Evolutionary conservation across 2,113 vertebrate genomes (phyloP).

Genomic region (Oncorhynchus mykiss): DNA sequence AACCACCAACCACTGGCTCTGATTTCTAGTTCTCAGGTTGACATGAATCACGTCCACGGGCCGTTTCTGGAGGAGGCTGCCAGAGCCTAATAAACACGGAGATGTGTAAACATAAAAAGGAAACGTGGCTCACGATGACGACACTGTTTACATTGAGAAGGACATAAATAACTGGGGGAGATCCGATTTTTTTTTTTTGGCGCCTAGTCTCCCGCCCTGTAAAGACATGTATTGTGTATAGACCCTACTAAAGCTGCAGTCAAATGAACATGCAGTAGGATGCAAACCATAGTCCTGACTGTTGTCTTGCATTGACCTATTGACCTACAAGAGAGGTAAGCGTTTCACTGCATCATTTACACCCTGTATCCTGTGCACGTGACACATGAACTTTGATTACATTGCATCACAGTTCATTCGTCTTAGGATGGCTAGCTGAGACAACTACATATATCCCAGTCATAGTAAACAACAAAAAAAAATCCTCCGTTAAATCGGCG

Average conservation of each 20-base stretch:
- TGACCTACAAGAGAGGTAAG: too few relatives aligned
- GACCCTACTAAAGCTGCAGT: too few relatives aligned
- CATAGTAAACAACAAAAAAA: too few relatives aligned
- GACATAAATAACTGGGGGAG: background rate
- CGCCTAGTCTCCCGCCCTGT: background rate
- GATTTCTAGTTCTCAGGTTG: background rate
- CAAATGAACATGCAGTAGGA: too few relatives aligned
- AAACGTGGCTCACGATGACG: background rate
- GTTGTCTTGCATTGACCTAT: background rate
- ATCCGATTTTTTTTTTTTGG: background rate
- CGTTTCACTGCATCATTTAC: too few relatives aligned
- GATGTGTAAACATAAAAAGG: constrained; percentile 1
- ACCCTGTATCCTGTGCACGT: too few relatives aligned
- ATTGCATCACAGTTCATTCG: too few relatives aligned
- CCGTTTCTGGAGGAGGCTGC: constrained; percentile 3
- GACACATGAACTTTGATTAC: too few relatives aligned
- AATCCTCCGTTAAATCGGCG: too few relatives aligned
- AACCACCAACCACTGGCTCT: background rate
- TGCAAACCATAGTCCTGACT: background rate
- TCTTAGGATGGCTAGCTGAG: background rate
- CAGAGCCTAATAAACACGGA: constrained; percentile 1
- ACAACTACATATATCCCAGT: too few relatives aligned
- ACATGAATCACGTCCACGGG: constrained; percentile 4
- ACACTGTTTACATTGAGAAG: background rate
- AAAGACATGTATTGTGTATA: background rate